A percentile compares a stretch with the other conserved stretches of the same genome.
Conservation (phyloP, 1,140 invertebrate species). For the Papilio xuthus region DNA sequence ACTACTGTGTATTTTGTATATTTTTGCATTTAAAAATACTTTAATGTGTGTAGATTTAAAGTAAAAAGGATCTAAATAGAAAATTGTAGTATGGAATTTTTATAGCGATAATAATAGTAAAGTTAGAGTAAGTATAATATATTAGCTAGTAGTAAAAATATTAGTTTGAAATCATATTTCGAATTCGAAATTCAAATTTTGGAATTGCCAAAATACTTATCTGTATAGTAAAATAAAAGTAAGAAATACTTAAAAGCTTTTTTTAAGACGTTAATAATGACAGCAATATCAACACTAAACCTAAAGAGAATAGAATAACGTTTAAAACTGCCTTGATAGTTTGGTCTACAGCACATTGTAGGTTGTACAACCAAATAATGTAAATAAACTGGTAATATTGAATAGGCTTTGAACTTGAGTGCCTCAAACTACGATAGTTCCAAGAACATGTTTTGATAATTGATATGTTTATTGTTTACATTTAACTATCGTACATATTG, state of each 20-base stretch:
- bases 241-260: no score
- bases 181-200: no score
- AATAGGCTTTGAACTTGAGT: conserved; percentile 17
- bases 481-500: not conserved
- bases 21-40: not conserved
- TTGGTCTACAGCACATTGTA: not conserved
- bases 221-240: no score
- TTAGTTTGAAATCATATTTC: no score
- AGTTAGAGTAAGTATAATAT: no score
- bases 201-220: no score
- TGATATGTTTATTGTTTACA: conserved; percentile 7
- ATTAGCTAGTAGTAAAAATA: no score
- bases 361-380: not conserved
- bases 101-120: not conserved
- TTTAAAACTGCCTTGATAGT: not conserved
- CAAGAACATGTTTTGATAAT: not conserved
- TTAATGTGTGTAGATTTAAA: not conserved
- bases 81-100: not conserved
- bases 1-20: not conserved
- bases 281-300: not conserved
- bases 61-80: not conserved
- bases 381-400: conserved; percentile 17
- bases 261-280: not conserved
- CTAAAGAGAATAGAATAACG: not conserved
- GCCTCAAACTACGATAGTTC: not conserved